Percentiles rank a stretch among this genome's conserved stretches.
These are phyloP conservation scores for Noctuana brunneofusca DNA, from an alignment of 2,888 invertebrate genomes.

Conservation along the genomic window DNA sequence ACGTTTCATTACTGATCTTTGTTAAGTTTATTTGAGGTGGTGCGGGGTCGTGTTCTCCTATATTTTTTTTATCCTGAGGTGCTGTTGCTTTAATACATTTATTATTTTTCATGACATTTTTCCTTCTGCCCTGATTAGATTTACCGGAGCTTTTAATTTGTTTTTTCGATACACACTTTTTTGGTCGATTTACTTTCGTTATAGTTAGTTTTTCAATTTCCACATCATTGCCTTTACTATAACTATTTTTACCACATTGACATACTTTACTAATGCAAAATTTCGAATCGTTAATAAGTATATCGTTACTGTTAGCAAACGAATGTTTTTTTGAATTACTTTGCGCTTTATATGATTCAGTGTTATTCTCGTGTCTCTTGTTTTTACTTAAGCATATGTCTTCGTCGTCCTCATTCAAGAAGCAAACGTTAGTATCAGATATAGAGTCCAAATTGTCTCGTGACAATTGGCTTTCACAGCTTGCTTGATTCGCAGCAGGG, in stretches of 20 bases:
- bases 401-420: background rate
- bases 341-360: background rate
- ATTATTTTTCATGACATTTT: background rate
- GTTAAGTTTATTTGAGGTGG: background rate
- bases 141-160: background rate
- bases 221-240: background rate
- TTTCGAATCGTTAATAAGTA: background rate
- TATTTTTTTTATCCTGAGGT: background rate
- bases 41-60: background rate
- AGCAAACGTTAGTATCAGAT: background rate
- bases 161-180: background rate
- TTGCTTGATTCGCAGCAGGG: background rate
- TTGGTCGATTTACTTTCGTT: background rate
- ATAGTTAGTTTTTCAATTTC: conserved; percentile 22
- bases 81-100: background rate
- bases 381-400: background rate
- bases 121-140: background rate
- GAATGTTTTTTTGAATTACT: background rate
- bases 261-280: background rate
- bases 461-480: background rate
- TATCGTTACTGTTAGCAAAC: background rate
- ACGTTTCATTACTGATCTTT: background rate
- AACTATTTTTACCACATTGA: background rate
- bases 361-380: background rate
- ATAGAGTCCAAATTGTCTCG: background rate